Conservation (phyloP, 2,113 vertebrate genomes). For the Cheirogaleus medius region DNA sequence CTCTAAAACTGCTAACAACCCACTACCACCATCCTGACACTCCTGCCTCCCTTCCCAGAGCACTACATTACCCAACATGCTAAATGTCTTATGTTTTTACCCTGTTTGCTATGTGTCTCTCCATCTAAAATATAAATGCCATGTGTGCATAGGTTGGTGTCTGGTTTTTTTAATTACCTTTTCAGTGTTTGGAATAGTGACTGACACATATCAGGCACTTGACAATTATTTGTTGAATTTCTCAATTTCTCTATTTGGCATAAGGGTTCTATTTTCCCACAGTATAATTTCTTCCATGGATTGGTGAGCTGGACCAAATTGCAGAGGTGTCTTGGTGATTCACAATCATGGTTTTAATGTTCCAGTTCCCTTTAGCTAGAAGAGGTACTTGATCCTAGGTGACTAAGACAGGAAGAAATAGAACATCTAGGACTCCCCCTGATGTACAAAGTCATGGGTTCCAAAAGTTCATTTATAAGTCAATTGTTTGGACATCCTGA, state of each 20-base stretch:
- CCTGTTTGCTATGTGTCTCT: background rate
- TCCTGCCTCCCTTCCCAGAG: background rate
- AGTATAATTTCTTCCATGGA: background rate
- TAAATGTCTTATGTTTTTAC: background rate
- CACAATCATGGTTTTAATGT: background rate
- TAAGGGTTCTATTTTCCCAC: background rate
- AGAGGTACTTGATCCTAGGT: background rate
- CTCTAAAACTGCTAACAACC: background rate
- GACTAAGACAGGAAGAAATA: conserved; percentile 43
- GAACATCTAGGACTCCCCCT: background rate
- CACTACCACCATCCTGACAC: background rate
- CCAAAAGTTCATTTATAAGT: conserved; percentile 49
- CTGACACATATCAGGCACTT: background rate
- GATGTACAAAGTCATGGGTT: background rate
- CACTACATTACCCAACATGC: too few relatives aligned
- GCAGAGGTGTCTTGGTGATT: background rate
- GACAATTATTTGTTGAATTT: background rate
- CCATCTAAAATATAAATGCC: background rate
- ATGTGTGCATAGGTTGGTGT: background rate
- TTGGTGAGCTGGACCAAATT: background rate
- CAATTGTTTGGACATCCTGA: conserved; percentile 44
- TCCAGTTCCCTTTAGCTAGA: background rate
- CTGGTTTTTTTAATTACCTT: background rate
- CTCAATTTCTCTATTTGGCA: background rate
- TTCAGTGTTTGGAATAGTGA: background rate